Conservation (phyloP, 2,113 vertebrate genomes). For the Porphyrio hochstetteri region DNA sequence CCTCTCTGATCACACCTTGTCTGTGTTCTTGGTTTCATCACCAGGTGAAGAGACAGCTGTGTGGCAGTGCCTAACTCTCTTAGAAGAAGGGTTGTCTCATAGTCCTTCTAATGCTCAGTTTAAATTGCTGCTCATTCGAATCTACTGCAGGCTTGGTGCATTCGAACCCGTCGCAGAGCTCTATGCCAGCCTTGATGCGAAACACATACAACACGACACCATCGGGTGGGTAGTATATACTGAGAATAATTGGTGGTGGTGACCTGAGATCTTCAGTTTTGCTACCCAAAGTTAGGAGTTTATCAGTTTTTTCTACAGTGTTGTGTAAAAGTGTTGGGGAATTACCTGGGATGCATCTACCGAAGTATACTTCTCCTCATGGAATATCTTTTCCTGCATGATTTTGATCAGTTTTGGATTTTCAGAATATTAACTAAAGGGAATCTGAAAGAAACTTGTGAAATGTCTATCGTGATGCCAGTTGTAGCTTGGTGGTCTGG, state of each 20-base stretch:
- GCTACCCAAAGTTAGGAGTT: background rate
- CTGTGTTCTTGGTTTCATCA: constrained; percentile 5
- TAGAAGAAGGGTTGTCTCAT: constrained; percentile 89
- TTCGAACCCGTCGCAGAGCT: constrained; percentile 96
- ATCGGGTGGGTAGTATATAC: constrained; percentile 90
- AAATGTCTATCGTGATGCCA: background rate
- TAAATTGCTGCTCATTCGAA: constrained; percentile 95
- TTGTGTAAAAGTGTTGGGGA: background rate
- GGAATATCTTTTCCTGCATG: background rate
- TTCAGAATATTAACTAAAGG: background rate
- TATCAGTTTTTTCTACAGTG: fast-evolving
- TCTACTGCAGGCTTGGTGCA: constrained; percentile 92
- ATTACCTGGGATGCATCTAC: fast-evolving
- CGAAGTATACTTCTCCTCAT: background rate
- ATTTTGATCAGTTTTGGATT: background rate
- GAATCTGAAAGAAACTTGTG: background rate
- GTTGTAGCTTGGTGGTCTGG: background rate
- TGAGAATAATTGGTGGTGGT: constrained; percentile 59
- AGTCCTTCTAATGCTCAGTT: constrained; percentile 96
- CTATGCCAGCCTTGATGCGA: constrained; percentile 95
- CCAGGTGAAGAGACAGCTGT: constrained; percentile 86
- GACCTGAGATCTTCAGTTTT: background rate
- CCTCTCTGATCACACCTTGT: background rate
- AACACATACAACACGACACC: constrained; percentile 98
- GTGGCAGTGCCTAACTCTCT: constrained; percentile 86